Evolutionary conservation across 2,888 invertebrate genomes (phyloP).

Genomic region (Drepanosiphum platanoidis): DNA sequence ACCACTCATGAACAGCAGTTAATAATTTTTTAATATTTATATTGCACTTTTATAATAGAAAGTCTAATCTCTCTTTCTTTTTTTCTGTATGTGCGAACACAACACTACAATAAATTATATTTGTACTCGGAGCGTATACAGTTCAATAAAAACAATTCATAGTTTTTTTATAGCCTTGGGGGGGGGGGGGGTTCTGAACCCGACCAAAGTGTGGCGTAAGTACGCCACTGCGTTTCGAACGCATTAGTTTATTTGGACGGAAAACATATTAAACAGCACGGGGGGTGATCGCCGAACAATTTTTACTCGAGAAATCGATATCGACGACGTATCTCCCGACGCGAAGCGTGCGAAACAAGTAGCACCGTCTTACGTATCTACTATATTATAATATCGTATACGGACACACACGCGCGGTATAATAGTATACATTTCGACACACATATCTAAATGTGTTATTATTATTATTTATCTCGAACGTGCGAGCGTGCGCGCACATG

Average conservation of each 20-base stretch:
- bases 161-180: too few relatives aligned
- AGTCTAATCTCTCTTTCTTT: too few relatives aligned
- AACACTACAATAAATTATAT: too few relatives aligned
- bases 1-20: too few relatives aligned
- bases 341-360: background rate
- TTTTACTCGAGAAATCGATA: slow-evolving; percentile 1
- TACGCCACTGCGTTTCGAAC: background rate
- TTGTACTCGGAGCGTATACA: too few relatives aligned
- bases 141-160: too few relatives aligned
- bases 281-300: background rate
- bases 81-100: too few relatives aligned
- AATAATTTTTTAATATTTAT: too few relatives aligned
- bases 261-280: background rate
- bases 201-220: too few relatives aligned
- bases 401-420: background rate
- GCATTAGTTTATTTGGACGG: background rate
- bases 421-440: too few relatives aligned
- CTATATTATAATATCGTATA: background rate
- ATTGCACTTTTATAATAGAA: too few relatives aligned
- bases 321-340: background rate
- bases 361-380: background rate
- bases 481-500: background rate
- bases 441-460: background rate
- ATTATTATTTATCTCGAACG: background rate
- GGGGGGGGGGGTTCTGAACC: too few relatives aligned